Conservation (phyloP, 2,113 vertebrate species). For the Cephalophus harveyi region DNA sequence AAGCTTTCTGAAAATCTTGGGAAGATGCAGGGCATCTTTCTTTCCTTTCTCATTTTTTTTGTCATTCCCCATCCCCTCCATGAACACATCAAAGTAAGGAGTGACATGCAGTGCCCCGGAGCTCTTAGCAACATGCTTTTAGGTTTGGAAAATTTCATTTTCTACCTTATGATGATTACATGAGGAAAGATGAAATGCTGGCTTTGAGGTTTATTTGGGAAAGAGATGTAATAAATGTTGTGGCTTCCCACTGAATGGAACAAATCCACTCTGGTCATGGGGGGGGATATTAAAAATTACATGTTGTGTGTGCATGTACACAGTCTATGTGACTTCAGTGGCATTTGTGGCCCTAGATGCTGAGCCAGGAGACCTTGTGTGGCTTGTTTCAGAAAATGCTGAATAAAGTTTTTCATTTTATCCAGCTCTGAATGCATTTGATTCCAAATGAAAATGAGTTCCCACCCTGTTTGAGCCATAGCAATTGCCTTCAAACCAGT, state of each 20-base stretch:
- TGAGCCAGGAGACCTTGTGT: constrained; percentile 24
- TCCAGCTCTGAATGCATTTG: constrained; percentile 44
- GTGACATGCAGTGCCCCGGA: constrained; percentile 77
- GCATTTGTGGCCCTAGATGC: constrained; percentile 23
- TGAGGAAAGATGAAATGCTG: constrained; percentile 79
- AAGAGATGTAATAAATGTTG: constrained; percentile 78
- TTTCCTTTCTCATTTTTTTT: constrained; percentile 47
- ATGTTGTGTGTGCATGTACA: constrained; percentile 46
- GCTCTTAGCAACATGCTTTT: constrained; percentile 83
- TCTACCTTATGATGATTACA: constrained; percentile 81
- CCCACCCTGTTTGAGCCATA: constrained; percentile 36
- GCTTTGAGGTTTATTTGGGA: constrained; percentile 82
- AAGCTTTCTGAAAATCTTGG: constrained; percentile 69
- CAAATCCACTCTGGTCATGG: constrained; percentile 63
- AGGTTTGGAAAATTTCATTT: constrained; percentile 83
- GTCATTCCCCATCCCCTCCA: constrained; percentile 32
- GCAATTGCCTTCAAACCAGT: not conserved
- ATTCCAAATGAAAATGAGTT: constrained; percentile 60
- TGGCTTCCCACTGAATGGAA: constrained; percentile 77
- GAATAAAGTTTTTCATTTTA: constrained; percentile 67
- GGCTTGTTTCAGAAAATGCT: constrained; percentile 53
- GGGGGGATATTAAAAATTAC: constrained; percentile 58
- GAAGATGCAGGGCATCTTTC: constrained; percentile 61
- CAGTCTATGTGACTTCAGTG: constrained; percentile 32
- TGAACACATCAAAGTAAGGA: constrained; percentile 81